Percentiles rank a stretch among this genome's conserved stretches.
Evolutionary conservation across 2,888 invertebrate genomes (phyloP).

Genomic region (Xylota sylvarum): DNA sequence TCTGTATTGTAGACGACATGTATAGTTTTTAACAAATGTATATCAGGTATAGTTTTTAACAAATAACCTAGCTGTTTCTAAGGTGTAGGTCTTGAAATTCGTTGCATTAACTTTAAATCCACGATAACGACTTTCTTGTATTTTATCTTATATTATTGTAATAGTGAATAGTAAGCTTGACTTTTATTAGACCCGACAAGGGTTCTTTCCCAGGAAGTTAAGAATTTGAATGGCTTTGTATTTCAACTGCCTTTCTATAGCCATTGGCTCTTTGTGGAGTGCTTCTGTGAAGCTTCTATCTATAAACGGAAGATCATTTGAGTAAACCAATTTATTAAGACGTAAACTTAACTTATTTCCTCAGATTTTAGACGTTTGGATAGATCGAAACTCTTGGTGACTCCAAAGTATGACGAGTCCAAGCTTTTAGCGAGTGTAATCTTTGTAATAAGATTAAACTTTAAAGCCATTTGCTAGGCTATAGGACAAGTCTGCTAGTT

Average conservation of each 20-base stretch:
- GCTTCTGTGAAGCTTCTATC: slow-evolving; percentile 13
- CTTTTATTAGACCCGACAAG: too few relatives aligned
- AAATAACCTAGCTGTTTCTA: neutral
- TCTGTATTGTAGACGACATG: neutral
- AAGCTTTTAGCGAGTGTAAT: neutral
- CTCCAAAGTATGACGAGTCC: neutral
- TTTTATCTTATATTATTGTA: too few relatives aligned
- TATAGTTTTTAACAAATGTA: too few relatives aligned
- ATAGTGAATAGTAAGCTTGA: too few relatives aligned
- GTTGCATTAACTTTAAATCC: neutral
- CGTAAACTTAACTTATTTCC: neutral
- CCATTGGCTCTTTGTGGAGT: too few relatives aligned
- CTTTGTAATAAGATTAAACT: neutral
- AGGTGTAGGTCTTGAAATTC: neutral
- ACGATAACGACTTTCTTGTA: too few relatives aligned
- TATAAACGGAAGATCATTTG: neutral
- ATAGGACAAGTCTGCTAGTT: too few relatives aligned
- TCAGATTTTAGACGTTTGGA: slow-evolving; percentile 6
- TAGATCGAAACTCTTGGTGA: neutral
- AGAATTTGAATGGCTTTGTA: too few relatives aligned
- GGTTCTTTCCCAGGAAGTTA: too few relatives aligned
- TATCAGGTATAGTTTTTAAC: neutral
- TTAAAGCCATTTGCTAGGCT: neutral
- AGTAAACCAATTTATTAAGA: neutral
- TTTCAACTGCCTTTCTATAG: too few relatives aligned